phyloP scores from a whole-genome alignment of 1,140 invertebrate species.

The Lordiphosa clarofinis region DNA sequence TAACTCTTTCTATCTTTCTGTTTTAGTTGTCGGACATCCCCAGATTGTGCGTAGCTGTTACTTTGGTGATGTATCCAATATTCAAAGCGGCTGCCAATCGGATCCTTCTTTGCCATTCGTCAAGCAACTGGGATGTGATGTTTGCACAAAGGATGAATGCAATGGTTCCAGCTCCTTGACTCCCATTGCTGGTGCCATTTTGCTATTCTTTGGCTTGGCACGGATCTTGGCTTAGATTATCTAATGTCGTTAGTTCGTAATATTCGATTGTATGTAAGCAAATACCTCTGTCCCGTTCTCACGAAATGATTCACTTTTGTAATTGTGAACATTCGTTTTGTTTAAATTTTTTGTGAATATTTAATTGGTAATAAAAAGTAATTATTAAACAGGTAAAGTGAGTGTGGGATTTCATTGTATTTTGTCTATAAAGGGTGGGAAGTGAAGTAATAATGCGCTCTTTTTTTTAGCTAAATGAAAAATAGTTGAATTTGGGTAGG shows the following conservation, averaged over 20 bases:
- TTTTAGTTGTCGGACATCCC: slow-evolving; percentile 58
- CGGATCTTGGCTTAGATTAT: slow-evolving; percentile 59
- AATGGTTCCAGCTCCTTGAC: slow-evolving; percentile 53
- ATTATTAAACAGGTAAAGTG: no score
- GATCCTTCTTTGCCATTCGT: slow-evolving; percentile 68
- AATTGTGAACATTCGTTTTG: slow-evolving; percentile 14
- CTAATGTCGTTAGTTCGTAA: slow-evolving; percentile 26
- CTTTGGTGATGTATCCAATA: slow-evolving; percentile 58
- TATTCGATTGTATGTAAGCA: slow-evolving; percentile 14
- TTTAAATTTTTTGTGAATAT: slow-evolving; percentile 25
- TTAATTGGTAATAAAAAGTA: slow-evolving; percentile 21
- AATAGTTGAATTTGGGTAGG: no score
- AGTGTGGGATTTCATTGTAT: no score
- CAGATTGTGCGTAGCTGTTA: slow-evolving; percentile 69
- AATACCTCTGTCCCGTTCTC: slow-evolving; percentile 5
- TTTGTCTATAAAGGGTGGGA: no score
- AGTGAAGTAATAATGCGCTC: no score
- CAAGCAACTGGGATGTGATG: slow-evolving; percentile 65
- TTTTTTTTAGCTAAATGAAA: no score
- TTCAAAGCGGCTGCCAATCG: slow-evolving; percentile 56
- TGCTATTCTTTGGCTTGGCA: slow-evolving; percentile 66
- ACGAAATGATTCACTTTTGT: no score
- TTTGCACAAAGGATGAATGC: slow-evolving; percentile 71
- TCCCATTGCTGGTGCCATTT: slow-evolving; percentile 54
- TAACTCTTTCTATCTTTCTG: slow-evolving; percentile 3